A percentile compares a stretch with the other conserved stretches of the same genome.
Evolutionary conservation across 2,113 vertebrate genomes (phyloP).

Genomic region (Penelope pileata): DNA sequence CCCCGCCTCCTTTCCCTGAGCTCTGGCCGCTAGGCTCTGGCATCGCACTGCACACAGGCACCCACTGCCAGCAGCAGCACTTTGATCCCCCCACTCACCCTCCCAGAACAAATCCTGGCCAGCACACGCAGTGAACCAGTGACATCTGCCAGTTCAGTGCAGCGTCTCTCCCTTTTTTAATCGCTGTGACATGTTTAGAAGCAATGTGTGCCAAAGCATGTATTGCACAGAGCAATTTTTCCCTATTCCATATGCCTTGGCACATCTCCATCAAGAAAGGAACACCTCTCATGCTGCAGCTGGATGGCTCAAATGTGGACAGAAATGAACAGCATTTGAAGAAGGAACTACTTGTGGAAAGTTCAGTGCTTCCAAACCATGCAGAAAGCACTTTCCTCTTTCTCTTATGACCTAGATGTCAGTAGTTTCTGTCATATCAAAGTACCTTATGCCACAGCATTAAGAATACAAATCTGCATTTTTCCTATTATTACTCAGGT

Average conservation of each 20-base stretch:
- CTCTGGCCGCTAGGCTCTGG: rapidly evolving
- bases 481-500: neutral
- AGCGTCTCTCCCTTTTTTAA: constrained; percentile 8
- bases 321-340: constrained; percentile 1
- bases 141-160: constrained; percentile 32
- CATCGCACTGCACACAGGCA: rapidly evolving
- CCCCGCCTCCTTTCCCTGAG: rapidly evolving
- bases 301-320: neutral
- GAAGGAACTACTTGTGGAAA: constrained; percentile 33
- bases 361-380: neutral
- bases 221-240: constrained; percentile 7
- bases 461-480: neutral
- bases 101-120: rapidly evolving
- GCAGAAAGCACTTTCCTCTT: constrained; percentile 12
- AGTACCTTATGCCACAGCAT: neutral
- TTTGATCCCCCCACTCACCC: rapidly evolving
- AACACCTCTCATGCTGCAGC: neutral
- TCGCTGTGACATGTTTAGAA: neutral
- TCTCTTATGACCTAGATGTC: neutral
- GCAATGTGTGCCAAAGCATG: constrained; percentile 6
- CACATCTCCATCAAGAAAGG: constrained; percentile 32
- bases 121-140: neutral
- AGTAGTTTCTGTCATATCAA: neutral
- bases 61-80: rapidly evolving
- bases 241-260: constrained; percentile 16